phyloP scores from a whole-genome alignment of 2,888 invertebrate species.

The Chloroclystis v-ata region DNA sequence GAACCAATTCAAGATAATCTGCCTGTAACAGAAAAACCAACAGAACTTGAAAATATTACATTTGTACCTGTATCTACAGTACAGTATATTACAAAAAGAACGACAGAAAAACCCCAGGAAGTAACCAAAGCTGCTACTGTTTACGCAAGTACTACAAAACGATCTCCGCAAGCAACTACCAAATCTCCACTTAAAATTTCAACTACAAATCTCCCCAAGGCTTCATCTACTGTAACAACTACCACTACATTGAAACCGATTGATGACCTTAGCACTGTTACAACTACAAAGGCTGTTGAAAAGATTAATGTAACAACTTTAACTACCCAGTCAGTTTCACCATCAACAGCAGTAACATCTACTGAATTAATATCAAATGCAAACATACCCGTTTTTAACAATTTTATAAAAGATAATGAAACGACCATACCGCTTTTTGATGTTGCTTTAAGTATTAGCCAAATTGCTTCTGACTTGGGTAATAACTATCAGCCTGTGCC shows the following conservation, averaged over 20 bases:
- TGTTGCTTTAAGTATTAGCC: conserved; percentile 70
- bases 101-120: conserved; percentile 37
- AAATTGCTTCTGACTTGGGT: conserved; percentile 71
- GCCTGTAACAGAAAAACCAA: conserved; percentile 38
- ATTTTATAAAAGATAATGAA: conserved; percentile 35
- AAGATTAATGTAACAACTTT: conserved; percentile 58
- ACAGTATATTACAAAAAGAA: conserved; percentile 47
- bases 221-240: conserved; percentile 15
- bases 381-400: conserved; percentile 25
- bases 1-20: conserved; percentile 14
- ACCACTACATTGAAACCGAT: conserved; percentile 22
- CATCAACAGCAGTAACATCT: conserved; percentile 57
- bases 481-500: conserved; percentile 56
- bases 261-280: conserved; percentile 19
- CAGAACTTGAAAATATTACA: conserved; percentile 52
- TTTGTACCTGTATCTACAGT: conserved; percentile 56
- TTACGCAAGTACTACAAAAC: conserved; percentile 34
- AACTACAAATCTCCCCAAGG: conserved; percentile 23
- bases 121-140: conserved; percentile 29
- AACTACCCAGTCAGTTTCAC: conserved; percentile 68
- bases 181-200: conserved; percentile 28
- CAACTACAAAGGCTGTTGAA: conserved; percentile 40
- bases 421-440: conserved; percentile 56
- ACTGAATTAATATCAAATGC: conserved; percentile 48
- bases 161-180: conserved; percentile 30